Evolutionary conservation across 1,140 invertebrate genomes (phyloP), one percentile per base, ranked within the genome.

Genomic region (Odontomachus brunneus): DNA sequence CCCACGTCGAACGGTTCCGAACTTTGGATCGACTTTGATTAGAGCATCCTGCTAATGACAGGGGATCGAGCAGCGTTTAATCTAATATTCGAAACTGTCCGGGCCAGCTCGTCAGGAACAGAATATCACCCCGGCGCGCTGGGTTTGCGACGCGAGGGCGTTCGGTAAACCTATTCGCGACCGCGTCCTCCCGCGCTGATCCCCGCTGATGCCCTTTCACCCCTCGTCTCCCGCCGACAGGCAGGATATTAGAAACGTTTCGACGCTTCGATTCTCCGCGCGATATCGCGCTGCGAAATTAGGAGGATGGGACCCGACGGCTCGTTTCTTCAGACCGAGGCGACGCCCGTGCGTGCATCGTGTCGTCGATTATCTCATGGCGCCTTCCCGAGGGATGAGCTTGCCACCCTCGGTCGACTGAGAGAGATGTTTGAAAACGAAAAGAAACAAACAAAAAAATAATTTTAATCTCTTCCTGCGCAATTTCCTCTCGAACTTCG

Each of bases 21-120:
- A 90, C 84, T 88, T 91, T 76, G 88, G 84, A 91, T 91, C 91
- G 88, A 91, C 91, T 93, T 92, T 94, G 92, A 94, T 94, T 93
- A 92, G 90, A 92, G 90, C 87, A 88, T 90, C 89, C 88, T 91
- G 91, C 89, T 92, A 92, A 93, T 92, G 91, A 93, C 91, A 89
- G 89, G 87, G 89, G 87, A 90, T 92, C 87, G 86, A 90, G 89
- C 82, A 86, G 85, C 84, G 90, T 90, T 93, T 93, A 92, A 93
- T 93, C 91, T 90, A 91, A 93, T 93, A 92, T 92, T 89, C 90
- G 90, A 91, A 93, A 91, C 90, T 91, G 90, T 90, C 90, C 90
- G 88, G 80, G 83, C 83, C 85, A 91, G 87, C 84, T 91, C 89
- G 88, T 88, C 85, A 67, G 80, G 72, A 89, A 89, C 75, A 78